A percentile compares a stretch with the other conserved stretches of the same genome.
These are phyloP conservation scores for Troglohyphantes excavatus DNA, from an alignment of 2,888 invertebrate genomes.

Conservation along the genomic window DNA sequence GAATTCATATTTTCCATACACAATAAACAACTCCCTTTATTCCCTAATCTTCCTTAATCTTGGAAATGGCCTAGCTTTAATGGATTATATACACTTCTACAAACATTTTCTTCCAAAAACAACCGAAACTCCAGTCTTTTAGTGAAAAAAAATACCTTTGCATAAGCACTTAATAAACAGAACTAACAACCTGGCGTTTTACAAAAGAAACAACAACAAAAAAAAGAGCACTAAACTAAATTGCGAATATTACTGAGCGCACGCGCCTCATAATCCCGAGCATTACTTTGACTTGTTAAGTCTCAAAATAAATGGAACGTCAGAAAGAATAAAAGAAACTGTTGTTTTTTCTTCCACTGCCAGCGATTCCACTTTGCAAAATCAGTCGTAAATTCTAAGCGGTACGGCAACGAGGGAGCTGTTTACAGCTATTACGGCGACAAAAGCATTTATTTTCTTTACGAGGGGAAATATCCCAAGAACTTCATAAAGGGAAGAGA, in stretches of 20 bases:
- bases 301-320: not conserved
- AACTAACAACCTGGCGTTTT: not conserved
- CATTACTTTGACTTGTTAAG: conserved; percentile 10
- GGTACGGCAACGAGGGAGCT: conserved; percentile 27
- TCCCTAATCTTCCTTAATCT: too few relatives aligned
- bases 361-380: not conserved
- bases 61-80: too few relatives aligned
- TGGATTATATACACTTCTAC: too few relatives aligned
- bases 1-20: too few relatives aligned
- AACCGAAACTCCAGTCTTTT: not conserved
- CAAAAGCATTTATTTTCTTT: conserved; percentile 15
- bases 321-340: not conserved
- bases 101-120: too few relatives aligned
- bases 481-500: not conserved
- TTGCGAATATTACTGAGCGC: not conserved
- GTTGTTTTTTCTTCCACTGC: not conserved
- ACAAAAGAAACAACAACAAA: not conserved
- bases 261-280: not conserved
- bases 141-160: not conserved
- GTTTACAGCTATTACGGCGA: conserved; percentile 14
- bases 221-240: not conserved
- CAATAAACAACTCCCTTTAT: too few relatives aligned
- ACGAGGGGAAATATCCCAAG: not conserved
- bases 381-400: conserved; percentile 19
- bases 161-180: not conserved